Base-by-base conservation (phyloP, 2,797 vertebrate genomes). In the Chaenodraco wilsoni region DNA sequence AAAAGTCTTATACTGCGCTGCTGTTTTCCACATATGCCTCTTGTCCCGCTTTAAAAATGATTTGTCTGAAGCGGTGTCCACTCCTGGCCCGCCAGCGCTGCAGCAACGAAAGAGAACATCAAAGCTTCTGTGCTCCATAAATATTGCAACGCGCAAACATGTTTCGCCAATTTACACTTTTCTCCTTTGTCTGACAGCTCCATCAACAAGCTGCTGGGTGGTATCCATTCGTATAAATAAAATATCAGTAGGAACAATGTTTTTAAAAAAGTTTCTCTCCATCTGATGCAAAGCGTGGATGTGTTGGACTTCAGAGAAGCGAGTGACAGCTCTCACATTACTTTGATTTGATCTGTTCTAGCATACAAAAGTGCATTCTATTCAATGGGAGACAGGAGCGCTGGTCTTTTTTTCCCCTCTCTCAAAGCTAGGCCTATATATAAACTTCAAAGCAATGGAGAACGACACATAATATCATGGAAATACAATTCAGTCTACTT, bases 211-310 rank as follows among this genome's bases (percentile, higher is more conserved):
- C 83, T 58, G 31, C 79, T 84, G 85, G 81, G 72, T 72, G 74
- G 73, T 65, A 88, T 89, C 88, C 77, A 87, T 73, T n/a, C 56
- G 56, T 66, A 84, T 92, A 62, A 93, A 94, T 92, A 92, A 93
- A 93, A 88, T 72, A 92, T 91, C 66, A 84, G 67, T 55, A 52
- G 54, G 41, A 83, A 84, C 73, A 69, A 76, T 81, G 63, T 69
- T 57, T 73, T 60, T 54, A 11, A 46, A 19, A 78, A 85, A 77
- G 70, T 83, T 90, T 87, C 74, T 72, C 41, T 71, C 69, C 23
- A 69, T 88, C 66, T 84, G 82, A 87, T 71, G 79, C n/a, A n/a
- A n/a, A n/a, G n/a, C n/a, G n/a, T n/a, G n/a, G n/a, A n/a, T n/a
- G n/a, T 62, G 75, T 79, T 72, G 81, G 81, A 79, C 86, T 71